Base-by-base conservation (phyloP, 2,888 invertebrate genomes). In the Galeruca laticollis region DNA sequence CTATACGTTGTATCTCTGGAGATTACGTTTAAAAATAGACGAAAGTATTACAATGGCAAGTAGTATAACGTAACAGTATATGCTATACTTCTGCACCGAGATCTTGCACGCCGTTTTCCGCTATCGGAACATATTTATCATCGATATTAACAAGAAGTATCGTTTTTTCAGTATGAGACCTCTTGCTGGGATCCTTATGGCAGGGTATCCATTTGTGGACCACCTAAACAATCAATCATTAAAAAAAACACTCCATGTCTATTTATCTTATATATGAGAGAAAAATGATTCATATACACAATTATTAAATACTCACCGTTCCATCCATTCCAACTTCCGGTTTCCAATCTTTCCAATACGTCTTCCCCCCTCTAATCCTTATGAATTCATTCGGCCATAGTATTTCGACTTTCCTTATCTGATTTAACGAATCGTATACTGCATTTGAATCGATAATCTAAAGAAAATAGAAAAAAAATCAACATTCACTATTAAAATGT, bases 131-230 rank as follows among this genome's bases (percentile, higher is more conserved):
- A 86, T 92, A 97, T 81, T 92, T 93, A 79, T 97, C 97, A 15
- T 95, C 96, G 57, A 98, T 94, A 86, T 96, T 94, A n/a, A 98
- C 90, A 15, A 98, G 89, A 18, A 98, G 88, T 70, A 98, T 95
- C 62, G 93, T 95, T 79, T 95, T 92, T 86, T 97, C 97, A 15
- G 97, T 94, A 84, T 97, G 96, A 4, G 97, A 97, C 18, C 98
- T 90, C 68, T 93, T 91, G 77, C 91, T 91, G 0, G 93, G 92
- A 83, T 97, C 96, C 63, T 94, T 90, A 87, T 98, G 97, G 86
- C 93, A 94, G 0, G 98, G 98, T 43, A 92, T 90, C 98, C 98
- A 98, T 76, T 94, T 93, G 86, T 98, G 98, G 10, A 98, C 96
- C 64, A 96, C 94, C 89, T 93, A 61, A 56, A 64, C 72, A 57